A percentile compares a stretch with the other conserved stretches of the same genome.
phyloP scores from a whole-genome alignment of 2,113 vertebrate genomes.

The Gymnobelideus leadbeateri region DNA sequence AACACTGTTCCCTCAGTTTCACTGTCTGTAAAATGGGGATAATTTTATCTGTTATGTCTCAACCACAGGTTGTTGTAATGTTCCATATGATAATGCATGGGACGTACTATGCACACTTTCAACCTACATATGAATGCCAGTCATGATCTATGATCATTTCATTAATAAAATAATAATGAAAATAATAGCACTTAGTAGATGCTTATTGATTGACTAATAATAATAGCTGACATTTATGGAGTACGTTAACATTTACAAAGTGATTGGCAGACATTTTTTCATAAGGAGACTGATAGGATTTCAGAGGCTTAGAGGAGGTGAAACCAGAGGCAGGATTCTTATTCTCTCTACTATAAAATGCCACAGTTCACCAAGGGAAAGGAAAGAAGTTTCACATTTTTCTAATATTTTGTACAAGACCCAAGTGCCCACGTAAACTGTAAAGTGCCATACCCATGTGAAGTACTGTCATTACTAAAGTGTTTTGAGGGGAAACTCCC shows the following conservation, averaged over 20 bases:
- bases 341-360: background rate
- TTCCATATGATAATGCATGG: background rate
- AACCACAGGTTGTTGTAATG: background rate
- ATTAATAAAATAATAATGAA: background rate
- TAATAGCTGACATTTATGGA: constrained; percentile 49
- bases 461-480: background rate
- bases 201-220: background rate
- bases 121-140: background rate
- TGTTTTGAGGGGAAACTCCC: background rate
- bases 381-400: background rate
- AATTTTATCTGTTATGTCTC: background rate
- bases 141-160: background rate
- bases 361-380: background rate
- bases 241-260: background rate
- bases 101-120: background rate
- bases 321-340: background rate
- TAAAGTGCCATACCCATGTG: background rate
- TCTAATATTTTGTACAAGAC: background rate
- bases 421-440: background rate
- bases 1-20: background rate
- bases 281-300: constrained; percentile 16
- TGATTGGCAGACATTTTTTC: constrained; percentile 62
- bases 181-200: background rate
- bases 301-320: background rate
- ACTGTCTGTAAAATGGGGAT: background rate